These are phyloP conservation scores for Apeltes quadracus DNA, from an alignment of 2,113 vertebrate species.

Conservation along the genomic window DNA sequence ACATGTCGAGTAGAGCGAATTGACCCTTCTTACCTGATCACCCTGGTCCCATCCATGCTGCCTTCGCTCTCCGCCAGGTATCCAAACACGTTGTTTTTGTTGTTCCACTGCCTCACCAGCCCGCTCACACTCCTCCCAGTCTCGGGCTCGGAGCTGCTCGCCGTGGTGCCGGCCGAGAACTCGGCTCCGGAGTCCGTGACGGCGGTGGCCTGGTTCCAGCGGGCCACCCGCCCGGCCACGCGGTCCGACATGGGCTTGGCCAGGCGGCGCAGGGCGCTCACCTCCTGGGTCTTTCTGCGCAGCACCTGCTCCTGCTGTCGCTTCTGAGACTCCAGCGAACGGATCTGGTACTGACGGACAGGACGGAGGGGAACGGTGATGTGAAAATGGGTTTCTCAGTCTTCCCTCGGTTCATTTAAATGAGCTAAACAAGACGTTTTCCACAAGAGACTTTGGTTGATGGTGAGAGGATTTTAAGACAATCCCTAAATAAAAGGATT, in stretches of 20 bases:
- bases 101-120: slow-evolving; percentile 96
- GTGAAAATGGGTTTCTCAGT: background rate
- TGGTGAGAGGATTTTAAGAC: slow-evolving; percentile 20
- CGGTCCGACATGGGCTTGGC: slow-evolving; percentile 94
- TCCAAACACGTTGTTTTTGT: slow-evolving; percentile 86
- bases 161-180: slow-evolving; percentile 87
- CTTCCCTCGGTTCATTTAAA: background rate
- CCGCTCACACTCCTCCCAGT: slow-evolving; percentile 88
- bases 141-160: slow-evolving; percentile 87
- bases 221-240: slow-evolving; percentile 82
- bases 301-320: slow-evolving; percentile 94
- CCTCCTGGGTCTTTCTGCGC: slow-evolving; percentile 95
- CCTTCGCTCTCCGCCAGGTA: slow-evolving; percentile 84
- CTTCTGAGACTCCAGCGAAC: slow-evolving; percentile 95
- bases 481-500: slow-evolving; percentile 38
- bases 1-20: background rate
- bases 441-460: slow-evolving; percentile 29
- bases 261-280: slow-evolving; percentile 90
- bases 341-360: slow-evolving; percentile 90
- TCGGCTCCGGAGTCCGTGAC: slow-evolving; percentile 88
- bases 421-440: background rate
- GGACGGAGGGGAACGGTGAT: background rate
- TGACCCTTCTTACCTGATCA: slow-evolving; percentile 48
- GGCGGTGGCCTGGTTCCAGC: slow-evolving; percentile 62
- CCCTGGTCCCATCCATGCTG: slow-evolving; percentile 69